Percentiles rank a stretch among this genome's conserved stretches.
Conservation (phyloP, 2,888 invertebrate species). For the Heliconius erato region DNA sequence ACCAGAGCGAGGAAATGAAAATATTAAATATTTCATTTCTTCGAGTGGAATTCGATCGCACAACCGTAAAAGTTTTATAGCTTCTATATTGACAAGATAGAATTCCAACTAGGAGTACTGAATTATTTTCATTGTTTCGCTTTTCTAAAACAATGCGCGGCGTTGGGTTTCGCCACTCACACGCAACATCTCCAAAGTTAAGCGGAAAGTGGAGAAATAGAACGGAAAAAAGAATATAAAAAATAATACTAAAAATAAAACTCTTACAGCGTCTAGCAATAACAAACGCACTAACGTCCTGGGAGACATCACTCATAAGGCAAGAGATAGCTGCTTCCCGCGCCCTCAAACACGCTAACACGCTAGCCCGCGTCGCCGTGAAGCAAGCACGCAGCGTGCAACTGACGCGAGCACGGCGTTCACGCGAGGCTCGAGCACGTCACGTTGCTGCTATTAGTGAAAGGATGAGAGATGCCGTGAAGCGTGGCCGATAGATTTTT, state of each 20-base stretch:
- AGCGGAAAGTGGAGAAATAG: too few relatives aligned
- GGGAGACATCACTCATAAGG: slow-evolving; percentile 67
- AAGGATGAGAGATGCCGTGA: slow-evolving; percentile 68
- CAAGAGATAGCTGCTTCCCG: slow-evolving; percentile 68
- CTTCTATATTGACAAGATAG: too few relatives aligned
- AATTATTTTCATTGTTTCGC: too few relatives aligned
- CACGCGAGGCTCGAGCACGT: slow-evolving; percentile 58
- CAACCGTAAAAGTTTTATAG: too few relatives aligned
- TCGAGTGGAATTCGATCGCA: too few relatives aligned
- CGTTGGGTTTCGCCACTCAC: too few relatives aligned
- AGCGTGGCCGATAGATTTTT: slow-evolving; percentile 30
- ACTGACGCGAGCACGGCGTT: slow-evolving; percentile 60
- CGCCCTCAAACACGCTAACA: slow-evolving; percentile 62
- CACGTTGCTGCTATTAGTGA: slow-evolving; percentile 66
- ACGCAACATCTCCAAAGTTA: too few relatives aligned
- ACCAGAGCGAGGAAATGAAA: too few relatives aligned
- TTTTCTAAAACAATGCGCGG: too few relatives aligned
- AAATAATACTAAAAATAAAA: background rate
- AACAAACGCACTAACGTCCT: slow-evolving; percentile 69
- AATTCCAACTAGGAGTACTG: too few relatives aligned
- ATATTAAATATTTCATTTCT: too few relatives aligned
- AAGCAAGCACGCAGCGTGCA: slow-evolving; percentile 61
- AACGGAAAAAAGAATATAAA: too few relatives aligned
- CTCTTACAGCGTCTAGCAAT: slow-evolving; percentile 71
- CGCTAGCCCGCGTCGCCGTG: slow-evolving; percentile 63